Percentiles rank a stretch among this genome's conserved stretches.
phyloP scores from a whole-genome alignment of 1,140 invertebrate genomes.

The Nephotettix cincticeps region DNA sequence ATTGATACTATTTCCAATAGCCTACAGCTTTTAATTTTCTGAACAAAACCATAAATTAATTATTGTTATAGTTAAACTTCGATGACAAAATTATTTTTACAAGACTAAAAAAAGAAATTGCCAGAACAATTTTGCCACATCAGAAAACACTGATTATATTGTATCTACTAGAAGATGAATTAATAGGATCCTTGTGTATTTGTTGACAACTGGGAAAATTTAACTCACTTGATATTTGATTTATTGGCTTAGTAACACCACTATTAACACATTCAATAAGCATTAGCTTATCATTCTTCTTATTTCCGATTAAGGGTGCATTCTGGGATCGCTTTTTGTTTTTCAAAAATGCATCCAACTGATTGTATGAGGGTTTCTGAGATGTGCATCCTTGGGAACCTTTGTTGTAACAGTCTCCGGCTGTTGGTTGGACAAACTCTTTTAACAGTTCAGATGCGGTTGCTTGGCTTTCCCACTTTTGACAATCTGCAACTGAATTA shows the following conservation, averaged over 20 bases:
- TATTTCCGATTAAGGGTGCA: background rate
- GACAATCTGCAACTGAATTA: background rate
- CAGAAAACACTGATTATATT: background rate
- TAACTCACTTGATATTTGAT: background rate
- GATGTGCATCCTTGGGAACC: background rate
- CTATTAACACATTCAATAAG: background rate
- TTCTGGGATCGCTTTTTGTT: background rate
- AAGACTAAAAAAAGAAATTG: no score
- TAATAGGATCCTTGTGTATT: background rate
- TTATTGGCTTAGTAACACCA: background rate
- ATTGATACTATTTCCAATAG: no score
- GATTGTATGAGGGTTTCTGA: background rate
- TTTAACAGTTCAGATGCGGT: background rate
- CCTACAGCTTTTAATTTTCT: no score
- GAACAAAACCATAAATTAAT: no score
- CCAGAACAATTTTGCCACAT: no score
- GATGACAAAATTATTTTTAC: no score
- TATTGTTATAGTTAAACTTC: no score
- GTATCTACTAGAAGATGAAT: background rate
- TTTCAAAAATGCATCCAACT: background rate
- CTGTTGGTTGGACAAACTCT: background rate
- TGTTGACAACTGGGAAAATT: background rate
- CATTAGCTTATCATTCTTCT: background rate
- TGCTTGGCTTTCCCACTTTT: background rate
- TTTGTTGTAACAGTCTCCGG: background rate